Evolutionary conservation across 2,888 invertebrate genomes (phyloP), one percentile per base, ranked within the genome.

Genomic region (Iphiclides podalirius): DNA sequence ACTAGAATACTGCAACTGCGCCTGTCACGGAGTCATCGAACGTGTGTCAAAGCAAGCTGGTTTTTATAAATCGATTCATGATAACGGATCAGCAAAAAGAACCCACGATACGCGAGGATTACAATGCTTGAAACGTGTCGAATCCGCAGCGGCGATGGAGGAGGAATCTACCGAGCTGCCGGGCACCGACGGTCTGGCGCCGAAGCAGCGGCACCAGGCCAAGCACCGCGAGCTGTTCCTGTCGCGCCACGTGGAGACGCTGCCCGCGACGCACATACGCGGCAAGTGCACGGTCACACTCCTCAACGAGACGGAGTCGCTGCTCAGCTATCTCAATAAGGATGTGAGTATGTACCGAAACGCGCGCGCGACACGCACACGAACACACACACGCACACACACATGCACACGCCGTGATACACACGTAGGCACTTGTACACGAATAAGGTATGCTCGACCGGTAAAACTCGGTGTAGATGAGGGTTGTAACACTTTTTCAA

Each of bases 251-350:
- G 96, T 98, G 71, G 99, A 99, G 89, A 98, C 98, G 52, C 91
- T 99, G 83, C 98, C 99, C 54, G 99, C 99, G 63, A 99, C 98
- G 54, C 97, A 98, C 90, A 99, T 99, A 72, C 93, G 99, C 77
- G 99, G 98, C 85, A 99, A 99, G 92, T 99, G 99, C 90, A 95
- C 96, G 66, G 99, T 99, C 69, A 98, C 98, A 64, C 92, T 99
- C 70, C 94, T 99, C 89, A 99, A 99, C 90, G 99, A 99, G 91
- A 98, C 98, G 51, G 99, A 99, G 91, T 96, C 97, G 64, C 92
- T 98, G 72, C 92, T 94, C 78, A 97, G 97, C 84, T 99, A 99
- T 92, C 92, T 99, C 79, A 95, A 96, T 90, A 98, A 97, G 92
- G 96, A 97, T 90, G 95, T 95, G 90, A 92, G 93, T 91, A 87